Conservation (phyloP, 1,140 invertebrate genomes). For the Xylocopa sonorina region DNA sequence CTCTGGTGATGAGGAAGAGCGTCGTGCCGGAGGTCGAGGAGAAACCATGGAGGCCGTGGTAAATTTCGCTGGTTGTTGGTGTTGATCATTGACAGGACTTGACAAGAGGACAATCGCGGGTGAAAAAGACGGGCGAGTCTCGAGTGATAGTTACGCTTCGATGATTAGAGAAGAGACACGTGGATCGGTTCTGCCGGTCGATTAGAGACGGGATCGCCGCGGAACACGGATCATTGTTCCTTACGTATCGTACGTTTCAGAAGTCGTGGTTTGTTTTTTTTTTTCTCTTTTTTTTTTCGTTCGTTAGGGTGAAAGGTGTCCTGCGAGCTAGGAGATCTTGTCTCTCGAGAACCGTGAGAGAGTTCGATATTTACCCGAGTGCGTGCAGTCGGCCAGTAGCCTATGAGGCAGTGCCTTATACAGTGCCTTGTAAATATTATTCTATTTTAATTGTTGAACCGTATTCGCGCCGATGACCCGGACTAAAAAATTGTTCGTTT, state of each 20-base stretch:
- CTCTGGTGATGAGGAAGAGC: slow-evolving; percentile 86
- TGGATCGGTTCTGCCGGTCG: slow-evolving; percentile 28
- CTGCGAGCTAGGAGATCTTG: slow-evolving; percentile 9
- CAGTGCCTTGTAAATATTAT: slow-evolving; percentile 78
- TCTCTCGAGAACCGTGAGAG: neutral
- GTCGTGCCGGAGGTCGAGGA: slow-evolving; percentile 82
- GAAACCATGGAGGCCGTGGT: slow-evolving; percentile 87
- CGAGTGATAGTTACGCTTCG: slow-evolving; percentile 47
- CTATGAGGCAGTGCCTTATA: slow-evolving; percentile 75
- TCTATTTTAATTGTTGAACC: slow-evolving; percentile 24
- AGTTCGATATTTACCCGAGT: slow-evolving; percentile 42
- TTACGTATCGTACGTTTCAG: slow-evolving; percentile 43
- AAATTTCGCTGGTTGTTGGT: slow-evolving; percentile 68
- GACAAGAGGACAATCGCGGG: neutral
- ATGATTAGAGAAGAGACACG: slow-evolving; percentile 30
- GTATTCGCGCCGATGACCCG: neutral
- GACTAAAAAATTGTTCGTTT: neutral
- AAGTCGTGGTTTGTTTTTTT: too few species aligned
- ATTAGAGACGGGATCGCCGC: slow-evolving; percentile 25
- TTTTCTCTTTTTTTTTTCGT: too few species aligned
- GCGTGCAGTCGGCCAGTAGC: slow-evolving; percentile 74
- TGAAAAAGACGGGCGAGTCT: neutral
- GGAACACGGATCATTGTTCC: slow-evolving; percentile 61
- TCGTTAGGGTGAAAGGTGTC: slow-evolving; percentile 14
- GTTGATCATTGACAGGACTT: neutral